Percentiles rank a stretch among this genome's conserved stretches.
Evolutionary conservation across 2,113 vertebrate species (phyloP).

Genomic region (Pogona vitticeps): DNA sequence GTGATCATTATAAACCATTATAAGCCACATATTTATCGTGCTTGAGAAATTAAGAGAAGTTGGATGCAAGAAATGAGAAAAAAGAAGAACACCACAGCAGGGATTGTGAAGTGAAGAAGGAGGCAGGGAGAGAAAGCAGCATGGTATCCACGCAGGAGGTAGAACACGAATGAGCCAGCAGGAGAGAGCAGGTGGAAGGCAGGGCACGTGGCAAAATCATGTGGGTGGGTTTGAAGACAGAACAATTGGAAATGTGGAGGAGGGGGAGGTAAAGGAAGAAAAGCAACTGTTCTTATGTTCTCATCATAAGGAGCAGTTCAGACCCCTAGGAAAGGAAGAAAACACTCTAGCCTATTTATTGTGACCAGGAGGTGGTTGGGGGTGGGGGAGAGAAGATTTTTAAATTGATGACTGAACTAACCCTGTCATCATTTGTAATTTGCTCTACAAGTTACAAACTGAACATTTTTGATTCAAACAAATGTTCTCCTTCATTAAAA

Average conservation of each 20-base stretch:
- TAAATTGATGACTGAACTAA: neutral
- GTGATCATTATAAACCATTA: neutral
- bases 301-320: neutral
- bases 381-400: neutral
- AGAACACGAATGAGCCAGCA: slow-evolving; percentile 19
- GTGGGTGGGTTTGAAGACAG: slow-evolving; percentile 16
- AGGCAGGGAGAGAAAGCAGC: slow-evolving; percentile 16
- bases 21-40: neutral
- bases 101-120: neutral
- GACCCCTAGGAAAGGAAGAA: neutral
- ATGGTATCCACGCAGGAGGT: slow-evolving; percentile 11
- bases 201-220: neutral
- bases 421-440: neutral
- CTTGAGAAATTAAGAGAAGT: neutral
- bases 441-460: neutral
- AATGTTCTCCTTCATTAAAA: neutral
- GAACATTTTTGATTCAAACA: neutral
- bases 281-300: neutral
- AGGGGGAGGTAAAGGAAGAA: neutral
- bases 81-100: slow-evolving; percentile 20
- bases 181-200: slow-evolving; percentile 26
- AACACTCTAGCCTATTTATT: neutral
- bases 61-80: neutral
- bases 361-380: too few relatives aligned
- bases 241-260: slow-evolving; percentile 6